Base-by-base conservation (phyloP, 2,797 vertebrate genomes). In the Chelon auratus region DNA sequence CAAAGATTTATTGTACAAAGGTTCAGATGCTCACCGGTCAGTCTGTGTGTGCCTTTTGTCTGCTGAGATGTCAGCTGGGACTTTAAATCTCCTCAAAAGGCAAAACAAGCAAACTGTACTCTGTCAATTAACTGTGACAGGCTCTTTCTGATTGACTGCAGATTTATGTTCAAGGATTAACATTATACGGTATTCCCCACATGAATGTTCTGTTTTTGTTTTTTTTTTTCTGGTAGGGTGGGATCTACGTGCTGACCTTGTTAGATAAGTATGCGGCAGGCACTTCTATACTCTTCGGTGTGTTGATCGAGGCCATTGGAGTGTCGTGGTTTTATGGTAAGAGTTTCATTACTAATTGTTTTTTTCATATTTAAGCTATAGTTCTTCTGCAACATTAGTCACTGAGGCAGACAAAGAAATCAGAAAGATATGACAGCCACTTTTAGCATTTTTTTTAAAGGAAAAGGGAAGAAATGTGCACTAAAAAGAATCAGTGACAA, bases 271-370 rank as follows among this genome's bases (percentile, higher is more conserved):
- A 98, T 74, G 98, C 97, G 45, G 98, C 98, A 2, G 98, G 98
- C 40, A 99, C 98, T 1, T 97, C 98, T 1, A 99, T 99, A 88
- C 77, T 99, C 8, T 99, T 99, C 84, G 98, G 91, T 0, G 98
- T 99, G 71, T 90, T 99, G 76, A 95, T 99, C 82, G 98, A 99
- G 83, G 96, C 97, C 76, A 97, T 99, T 2, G 98, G 98, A 37
- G 97, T 99, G 57, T 97, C 98, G n/a, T 99, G 98, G 98, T 99
- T 99, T 91, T 99, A 99, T 47, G 98, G 98, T 99, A 92, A 69
- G 96, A 72, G 39, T 14, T 74, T 66, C 7, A 24, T 3, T 13
- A 6, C 8, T 47, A 13, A 1, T 36, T 9, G 0, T 17, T 47
- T 36, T 8, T 17, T 47, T 36, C 8, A 45, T 4, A 13, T 22